These are phyloP conservation scores for Dissostichus mawsoni DNA, from an alignment of 2,113 vertebrate genomes.

Conservation along the genomic window DNA sequence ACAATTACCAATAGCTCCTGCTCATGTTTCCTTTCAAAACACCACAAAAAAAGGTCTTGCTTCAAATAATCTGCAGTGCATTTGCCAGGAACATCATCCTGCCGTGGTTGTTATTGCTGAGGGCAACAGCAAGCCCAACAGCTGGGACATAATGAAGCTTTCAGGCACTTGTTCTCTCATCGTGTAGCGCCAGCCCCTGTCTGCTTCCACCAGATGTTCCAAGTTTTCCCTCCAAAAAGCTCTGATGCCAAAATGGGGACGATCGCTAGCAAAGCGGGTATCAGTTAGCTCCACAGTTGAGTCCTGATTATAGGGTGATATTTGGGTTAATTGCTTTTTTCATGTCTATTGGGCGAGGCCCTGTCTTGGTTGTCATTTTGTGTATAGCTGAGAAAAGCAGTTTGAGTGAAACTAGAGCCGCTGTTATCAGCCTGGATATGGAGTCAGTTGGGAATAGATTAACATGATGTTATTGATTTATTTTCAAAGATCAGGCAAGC, in stretches of 20 bases:
- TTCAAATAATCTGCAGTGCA: constrained; percentile 47
- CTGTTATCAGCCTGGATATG: constrained; percentile 17
- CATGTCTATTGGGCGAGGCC: constrained; percentile 57
- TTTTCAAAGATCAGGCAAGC: constrained; percentile 3
- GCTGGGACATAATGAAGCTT: constrained; percentile 85
- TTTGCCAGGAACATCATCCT: constrained; percentile 74
- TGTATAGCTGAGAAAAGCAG: constrained; percentile 31
- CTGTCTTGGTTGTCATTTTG: constrained; percentile 59
- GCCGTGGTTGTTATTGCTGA: constrained; percentile 76
- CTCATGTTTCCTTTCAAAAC: constrained; percentile 37
- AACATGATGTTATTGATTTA: constrained; percentile 18
- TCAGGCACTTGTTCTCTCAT: constrained; percentile 81
- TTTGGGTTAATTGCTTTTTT: constrained; percentile 79
- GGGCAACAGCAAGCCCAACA: constrained; percentile 82
- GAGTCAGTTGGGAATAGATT: constrained; percentile 19
- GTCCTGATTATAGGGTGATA: constrained; percentile 67
- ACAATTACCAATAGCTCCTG: constrained; percentile 1
- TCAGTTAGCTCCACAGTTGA: constrained; percentile 59
- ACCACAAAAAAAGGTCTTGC: constrained; percentile 30
- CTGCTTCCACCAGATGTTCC: constrained; percentile 82
- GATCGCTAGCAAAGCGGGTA: constrained; percentile 30
- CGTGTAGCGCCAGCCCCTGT: constrained; percentile 79
- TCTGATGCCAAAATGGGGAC: constrained; percentile 59
- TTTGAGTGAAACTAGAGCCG: constrained; percentile 40
- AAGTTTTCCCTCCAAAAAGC: constrained; percentile 72